Evolutionary conservation across 2,888 invertebrate species (phyloP).

Genomic region (Chrysodeixis includens): DNA sequence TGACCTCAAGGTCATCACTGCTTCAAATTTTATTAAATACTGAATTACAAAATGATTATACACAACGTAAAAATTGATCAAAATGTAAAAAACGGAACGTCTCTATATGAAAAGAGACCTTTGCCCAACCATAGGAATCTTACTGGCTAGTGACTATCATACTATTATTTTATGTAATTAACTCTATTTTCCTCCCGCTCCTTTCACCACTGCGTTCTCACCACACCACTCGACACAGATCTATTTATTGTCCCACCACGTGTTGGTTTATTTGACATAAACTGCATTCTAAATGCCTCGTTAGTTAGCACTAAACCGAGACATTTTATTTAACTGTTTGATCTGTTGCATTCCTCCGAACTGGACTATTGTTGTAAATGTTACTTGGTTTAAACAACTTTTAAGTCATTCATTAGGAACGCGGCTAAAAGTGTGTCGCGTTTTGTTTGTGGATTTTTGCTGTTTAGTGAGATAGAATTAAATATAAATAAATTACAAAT

Average conservation of each 20-base stretch:
- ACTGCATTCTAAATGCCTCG: constrained; percentile 80
- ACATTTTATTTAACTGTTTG: constrained; percentile 76
- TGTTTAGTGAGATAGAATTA: neutral
- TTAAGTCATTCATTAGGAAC: constrained; percentile 29
- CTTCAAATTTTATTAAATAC: too few relatives aligned
- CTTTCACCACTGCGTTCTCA: constrained; percentile 40
- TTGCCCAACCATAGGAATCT: too few relatives aligned
- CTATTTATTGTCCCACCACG: constrained; percentile 83
- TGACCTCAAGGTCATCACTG: too few relatives aligned
- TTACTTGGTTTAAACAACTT: constrained; percentile 49
- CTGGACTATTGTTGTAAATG: constrained; percentile 57
- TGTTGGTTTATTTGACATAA: constrained; percentile 86
- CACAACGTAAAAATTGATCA: too few relatives aligned
- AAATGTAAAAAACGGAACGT: too few relatives aligned
- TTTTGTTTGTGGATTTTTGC: constrained; percentile 16
- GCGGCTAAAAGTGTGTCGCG: constrained; percentile 23
- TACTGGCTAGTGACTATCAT: too few relatives aligned
- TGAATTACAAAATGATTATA: too few relatives aligned
- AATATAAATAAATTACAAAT: too few relatives aligned
- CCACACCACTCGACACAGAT: constrained; percentile 69
- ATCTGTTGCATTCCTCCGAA: constrained; percentile 61
- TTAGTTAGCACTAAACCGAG: constrained; percentile 70
- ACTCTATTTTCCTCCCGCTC: constrained; percentile 49
- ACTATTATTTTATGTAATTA: neutral
- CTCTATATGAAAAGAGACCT: too few relatives aligned